phyloP scores from a whole-genome alignment of 2,113 vertebrate species.

The Rhadina sibilatrix region DNA sequence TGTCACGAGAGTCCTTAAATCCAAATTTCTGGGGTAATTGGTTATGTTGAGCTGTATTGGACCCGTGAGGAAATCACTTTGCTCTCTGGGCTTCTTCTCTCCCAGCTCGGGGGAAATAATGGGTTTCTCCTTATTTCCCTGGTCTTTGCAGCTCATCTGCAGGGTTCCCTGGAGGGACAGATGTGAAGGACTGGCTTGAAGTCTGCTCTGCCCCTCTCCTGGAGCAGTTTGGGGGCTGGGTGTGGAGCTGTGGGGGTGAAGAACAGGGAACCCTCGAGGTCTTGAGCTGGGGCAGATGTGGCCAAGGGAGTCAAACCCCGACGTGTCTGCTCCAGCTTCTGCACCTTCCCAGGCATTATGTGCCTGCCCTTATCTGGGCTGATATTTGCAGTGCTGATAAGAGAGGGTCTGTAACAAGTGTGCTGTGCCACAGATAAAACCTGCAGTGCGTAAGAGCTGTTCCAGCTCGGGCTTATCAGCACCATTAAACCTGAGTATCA shows the following conservation, averaged over 20 bases:
- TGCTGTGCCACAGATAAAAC: not conserved
- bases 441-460: not conserved
- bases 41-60: not conserved
- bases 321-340: not conserved
- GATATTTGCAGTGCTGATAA: conserved; percentile 25
- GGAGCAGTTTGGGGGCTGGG: not conserved
- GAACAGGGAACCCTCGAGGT: not conserved
- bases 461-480: not conserved
- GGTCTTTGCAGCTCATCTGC: not conserved
- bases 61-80: not conserved
- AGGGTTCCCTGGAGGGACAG: accelerated
- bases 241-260: not conserved
- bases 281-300: accelerated
- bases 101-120: too few relatives aligned
- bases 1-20: not conserved
- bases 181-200: not conserved
- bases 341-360: not conserved
- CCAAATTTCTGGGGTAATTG: not conserved
- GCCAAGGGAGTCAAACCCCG: not conserved
- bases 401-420: not conserved
- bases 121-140: not conserved
- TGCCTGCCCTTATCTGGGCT: not conserved
- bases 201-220: not conserved
- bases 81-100: not conserved
- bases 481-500: not conserved